A percentile compares a stretch with the other conserved stretches of the same genome.
Conservation (phyloP, 2,888 invertebrate genomes). For the Acleris literana region DNA sequence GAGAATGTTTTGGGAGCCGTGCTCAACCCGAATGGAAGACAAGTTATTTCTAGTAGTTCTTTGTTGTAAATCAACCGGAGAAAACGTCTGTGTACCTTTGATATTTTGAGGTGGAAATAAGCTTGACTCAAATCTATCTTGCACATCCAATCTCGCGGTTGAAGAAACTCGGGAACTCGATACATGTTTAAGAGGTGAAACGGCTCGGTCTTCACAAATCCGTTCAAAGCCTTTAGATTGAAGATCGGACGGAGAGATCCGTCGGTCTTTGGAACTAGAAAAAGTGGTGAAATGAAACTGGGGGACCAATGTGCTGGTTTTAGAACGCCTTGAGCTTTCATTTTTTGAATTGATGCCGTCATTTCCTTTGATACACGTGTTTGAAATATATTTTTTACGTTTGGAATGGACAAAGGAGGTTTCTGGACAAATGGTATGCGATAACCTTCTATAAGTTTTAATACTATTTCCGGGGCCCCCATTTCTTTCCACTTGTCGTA, state of each 20-base stretch:
- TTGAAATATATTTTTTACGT: too few species aligned
- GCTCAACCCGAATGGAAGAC: conserved; percentile 31
- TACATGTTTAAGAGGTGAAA: conserved; percentile 43
- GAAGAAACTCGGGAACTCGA: conserved; percentile 43
- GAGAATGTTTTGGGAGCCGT: conserved; percentile 9
- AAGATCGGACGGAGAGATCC: not conserved
- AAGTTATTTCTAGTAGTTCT: too few species aligned
- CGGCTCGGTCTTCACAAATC: conserved; percentile 5
- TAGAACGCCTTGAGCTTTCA: not conserved
- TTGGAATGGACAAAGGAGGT: too few species aligned
- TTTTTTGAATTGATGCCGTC: not conserved
- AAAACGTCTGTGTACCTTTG: not conserved
- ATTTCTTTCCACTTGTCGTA: too few species aligned
- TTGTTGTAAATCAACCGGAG: too few species aligned
- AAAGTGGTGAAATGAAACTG: not conserved
- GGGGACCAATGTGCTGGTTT: not conserved
- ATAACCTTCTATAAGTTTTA: too few species aligned
- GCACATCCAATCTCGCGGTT: conserved; percentile 42
- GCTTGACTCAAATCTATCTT: conserved; percentile 39
- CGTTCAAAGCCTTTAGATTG: not conserved
- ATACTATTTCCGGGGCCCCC: too few species aligned
- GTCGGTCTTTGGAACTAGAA: not conserved
- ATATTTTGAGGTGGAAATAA: too few species aligned
- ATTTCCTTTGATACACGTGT: too few species aligned
- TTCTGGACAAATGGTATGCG: too few species aligned